Evolutionary conservation across 2,888 invertebrate genomes (phyloP), one percentile per base, ranked within the genome.

Genomic region (Nebria brevicollis): DNA sequence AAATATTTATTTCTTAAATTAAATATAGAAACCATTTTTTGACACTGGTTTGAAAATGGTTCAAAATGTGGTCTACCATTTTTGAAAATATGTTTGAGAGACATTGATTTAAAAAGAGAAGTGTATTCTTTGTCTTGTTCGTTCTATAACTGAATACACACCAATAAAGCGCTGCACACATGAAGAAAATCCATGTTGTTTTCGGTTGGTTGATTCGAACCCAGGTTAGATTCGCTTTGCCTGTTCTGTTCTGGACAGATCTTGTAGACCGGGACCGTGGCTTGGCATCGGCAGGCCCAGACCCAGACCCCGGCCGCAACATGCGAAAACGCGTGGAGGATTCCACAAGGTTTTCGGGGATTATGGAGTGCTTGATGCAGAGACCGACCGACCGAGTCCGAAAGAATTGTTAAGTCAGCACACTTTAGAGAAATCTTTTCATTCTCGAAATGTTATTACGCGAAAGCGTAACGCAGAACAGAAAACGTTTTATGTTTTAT

Each of bases 361-460:
- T 87, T 87, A 86, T 85, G 85, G 85, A 86, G 84, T 85, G 86
- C 54, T 54, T 54, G 54, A 13, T 54, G 54, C 54, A 54, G 54
- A 54, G 54, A 54, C 54, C 54, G 13, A 54, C 54, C 54, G 54
- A 54, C 13, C 54, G 84, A 86, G 84, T 86, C 85, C 85, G 84
- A 85, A 85, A 84, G 86, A 86, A 86, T 87, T 86, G 86, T 86
- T 86, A 86, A 87, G 86, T 86, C 86, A 87, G 86, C 86, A 85
- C 86, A 85, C 86, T 86, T 86, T 86, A 75, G 66, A 79, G 68
- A 79, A 74, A 79, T 79, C 79, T 73, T 43, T 41, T 42, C 73
- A 43, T 73, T 73, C 73, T 73, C 42, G 42, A 73, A 54, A 42
- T 73, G 41, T 41, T 70, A 70, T 70, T 70, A 70, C 70, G 70